Conservation (phyloP, 2,113 vertebrate genomes). For the Zeus faber region DNA sequence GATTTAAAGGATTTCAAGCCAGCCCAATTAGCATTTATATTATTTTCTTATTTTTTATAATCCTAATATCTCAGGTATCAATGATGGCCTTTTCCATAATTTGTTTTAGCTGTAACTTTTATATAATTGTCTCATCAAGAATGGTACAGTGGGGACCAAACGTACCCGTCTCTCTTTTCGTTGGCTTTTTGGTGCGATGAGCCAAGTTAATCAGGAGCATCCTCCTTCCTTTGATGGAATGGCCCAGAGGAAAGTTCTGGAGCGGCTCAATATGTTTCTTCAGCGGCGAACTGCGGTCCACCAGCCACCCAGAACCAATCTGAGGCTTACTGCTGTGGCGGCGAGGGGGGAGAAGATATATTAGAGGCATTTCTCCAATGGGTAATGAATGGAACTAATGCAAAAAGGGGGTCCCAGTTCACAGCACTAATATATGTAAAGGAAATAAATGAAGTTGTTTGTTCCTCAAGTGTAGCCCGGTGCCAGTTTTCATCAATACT, state of each 20-base stretch:
- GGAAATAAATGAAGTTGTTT: slow-evolving; percentile 48
- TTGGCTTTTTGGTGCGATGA: slow-evolving; percentile 60
- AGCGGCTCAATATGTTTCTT: slow-evolving; percentile 66
- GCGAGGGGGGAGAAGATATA: slow-evolving; percentile 66
- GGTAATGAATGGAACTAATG: slow-evolving; percentile 76
- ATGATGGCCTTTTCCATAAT: slow-evolving; percentile 43
- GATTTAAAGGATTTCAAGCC: too few species aligned
- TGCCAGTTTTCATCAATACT: slow-evolving; percentile 7
- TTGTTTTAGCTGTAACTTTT: slow-evolving; percentile 44
- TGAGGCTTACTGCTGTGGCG: slow-evolving; percentile 69
- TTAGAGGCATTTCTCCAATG: slow-evolving; percentile 60
- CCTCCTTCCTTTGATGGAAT: slow-evolving; percentile 56
- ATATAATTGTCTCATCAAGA: slow-evolving; percentile 57
- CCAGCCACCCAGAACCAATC: slow-evolving; percentile 71
- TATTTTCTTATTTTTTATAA: too few species aligned
- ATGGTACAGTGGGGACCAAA: slow-evolving; percentile 25
- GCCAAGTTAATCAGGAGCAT: slow-evolving; percentile 70
- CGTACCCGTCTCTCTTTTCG: too few species aligned
- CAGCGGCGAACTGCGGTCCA: slow-evolving; percentile 56
- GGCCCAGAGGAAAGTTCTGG: slow-evolving; percentile 66
- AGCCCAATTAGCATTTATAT: too few species aligned
- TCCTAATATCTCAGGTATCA: background rate
- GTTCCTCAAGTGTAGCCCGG: slow-evolving; percentile 8
- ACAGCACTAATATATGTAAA: slow-evolving; percentile 58
- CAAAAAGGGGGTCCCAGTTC: slow-evolving; percentile 56